Evolutionary conservation across 2,113 vertebrate species (phyloP), one percentile per base, ranked within the genome.

Genomic region (Cephalopterus ornatus): DNA sequence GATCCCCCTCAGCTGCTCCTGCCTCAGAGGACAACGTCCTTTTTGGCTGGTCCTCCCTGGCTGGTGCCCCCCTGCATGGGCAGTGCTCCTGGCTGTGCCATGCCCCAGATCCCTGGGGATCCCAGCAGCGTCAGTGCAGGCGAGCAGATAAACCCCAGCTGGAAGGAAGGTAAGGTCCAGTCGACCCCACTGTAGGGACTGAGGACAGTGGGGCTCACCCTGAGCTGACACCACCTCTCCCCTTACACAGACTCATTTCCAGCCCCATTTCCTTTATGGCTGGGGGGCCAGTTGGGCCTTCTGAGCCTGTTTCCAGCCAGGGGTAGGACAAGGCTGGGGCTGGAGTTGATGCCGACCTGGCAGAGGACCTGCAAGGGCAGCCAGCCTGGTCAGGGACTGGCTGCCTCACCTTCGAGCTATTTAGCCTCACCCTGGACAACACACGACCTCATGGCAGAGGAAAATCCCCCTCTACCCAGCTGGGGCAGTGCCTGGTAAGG

Each of bases 91-190:
- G 2, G 50, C 50, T 8, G 3, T 53, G 68, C 55, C 78, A 19
- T 3, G 66, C n/a, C 52, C 28, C 82, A 6, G 6, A 8, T 32
- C 37, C 41, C 59, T 26, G 14, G 3, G 5, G 12, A 4, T 63
- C 52, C 66, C 1, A 0, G 39, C 4, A 1, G n/a, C 5, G 42
- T 23, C 71, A n/a, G 33, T 1, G 5, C 58, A 21, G 72, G 58
- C 46, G 5, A 13, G 28, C 1, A 1, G 21, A 39, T 39, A 14
- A 65, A 39, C 11, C 58, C 88, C 5, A 7, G 0, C 11, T 71
- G 21, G 42, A 21, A 46, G 67, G 35, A 32, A 71, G 26, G 41
- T 39, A 41, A 66, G 24, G 32, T 70, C 41, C 76, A 50, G 20
- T 21, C 2, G 0, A 23, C 59, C 47, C 56, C 66, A 6, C 37